A percentile compares a stretch with the other conserved stretches of the same genome.
phyloP scores from a whole-genome alignment of 92 coral and sea anemone species.

The Zoanthus sansibaricus region DNA sequence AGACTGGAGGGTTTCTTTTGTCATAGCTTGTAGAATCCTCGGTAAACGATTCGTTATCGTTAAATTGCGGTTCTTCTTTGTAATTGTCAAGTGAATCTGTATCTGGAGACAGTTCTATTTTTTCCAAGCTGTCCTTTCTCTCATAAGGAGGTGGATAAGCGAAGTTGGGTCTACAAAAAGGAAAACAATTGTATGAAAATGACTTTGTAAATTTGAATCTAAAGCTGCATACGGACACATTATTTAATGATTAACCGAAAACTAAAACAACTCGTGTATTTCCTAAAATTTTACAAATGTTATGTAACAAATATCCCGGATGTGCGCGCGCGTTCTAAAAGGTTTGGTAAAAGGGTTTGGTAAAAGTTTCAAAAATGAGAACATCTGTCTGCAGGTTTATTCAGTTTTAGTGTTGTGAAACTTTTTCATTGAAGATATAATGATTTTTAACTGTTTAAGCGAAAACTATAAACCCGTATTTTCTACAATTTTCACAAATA shows the following conservation, averaged over 20 bases:
- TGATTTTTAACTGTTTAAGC: too few species aligned
- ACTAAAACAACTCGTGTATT: background rate
- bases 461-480: background rate
- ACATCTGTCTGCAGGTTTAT: too few species aligned
- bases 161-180: background rate
- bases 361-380: too few species aligned
- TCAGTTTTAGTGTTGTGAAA: too few species aligned
- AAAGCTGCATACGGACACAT: background rate
- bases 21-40: constrained; percentile 76
- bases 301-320: too few species aligned
- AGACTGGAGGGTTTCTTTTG: constrained; percentile 62
- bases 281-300: background rate
- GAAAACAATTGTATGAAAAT: background rate
- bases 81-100: constrained; percentile 83
- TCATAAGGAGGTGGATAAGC: constrained; percentile 80
- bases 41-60: constrained; percentile 79
- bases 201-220: background rate
- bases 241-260: background rate
- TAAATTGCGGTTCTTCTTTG: constrained; percentile 77
- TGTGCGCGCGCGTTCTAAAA: too few species aligned
- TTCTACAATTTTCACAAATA: too few species aligned
- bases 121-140: constrained; percentile 68
- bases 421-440: too few species aligned
- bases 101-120: constrained; percentile 59
- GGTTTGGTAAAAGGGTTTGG: too few species aligned